Evolutionary conservation across 1,140 invertebrate species (phyloP).

Genomic region (Gonatopus flavifemur): DNA sequence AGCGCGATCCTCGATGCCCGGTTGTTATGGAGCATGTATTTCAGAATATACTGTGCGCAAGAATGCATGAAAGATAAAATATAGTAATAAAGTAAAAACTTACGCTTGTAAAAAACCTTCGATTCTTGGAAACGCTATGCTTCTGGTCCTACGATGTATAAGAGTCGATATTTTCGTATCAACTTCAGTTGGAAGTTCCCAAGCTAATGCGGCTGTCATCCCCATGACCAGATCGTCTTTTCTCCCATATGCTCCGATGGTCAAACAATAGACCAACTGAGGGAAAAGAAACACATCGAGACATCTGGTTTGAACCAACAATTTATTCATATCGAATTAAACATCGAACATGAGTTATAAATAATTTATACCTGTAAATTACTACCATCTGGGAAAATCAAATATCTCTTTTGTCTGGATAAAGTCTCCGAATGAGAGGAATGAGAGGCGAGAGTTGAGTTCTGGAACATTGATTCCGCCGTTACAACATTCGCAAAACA

Average conservation of each 20-base stretch:
- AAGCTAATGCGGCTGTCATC: constrained; percentile 54
- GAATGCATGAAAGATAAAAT: no score
- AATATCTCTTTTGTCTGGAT: constrained; percentile 48
- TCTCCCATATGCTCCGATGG: constrained; percentile 47
- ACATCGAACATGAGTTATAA: background rate
- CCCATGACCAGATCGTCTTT: constrained; percentile 50
- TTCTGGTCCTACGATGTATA: constrained; percentile 46
- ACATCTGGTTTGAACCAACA: background rate
- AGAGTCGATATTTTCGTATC: constrained; percentile 42
- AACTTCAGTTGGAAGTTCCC: constrained; percentile 53
- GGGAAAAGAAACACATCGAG: constrained; percentile 11
- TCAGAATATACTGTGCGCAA: no score
- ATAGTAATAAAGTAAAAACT: no score
- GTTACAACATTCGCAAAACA: no score
- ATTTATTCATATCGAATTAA: background rate
- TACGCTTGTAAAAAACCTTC: constrained; percentile 55
- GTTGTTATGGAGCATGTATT: no score
- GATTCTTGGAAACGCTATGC: constrained; percentile 52
- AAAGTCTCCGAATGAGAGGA: constrained; percentile 34
- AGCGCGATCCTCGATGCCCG: no score
- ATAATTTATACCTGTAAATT: constrained; percentile 47
- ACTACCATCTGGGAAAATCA: constrained; percentile 52
- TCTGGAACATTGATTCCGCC: no score
- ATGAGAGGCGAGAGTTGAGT: no score
- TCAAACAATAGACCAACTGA: constrained; percentile 57